These are phyloP conservation scores for Anthoscopus minutus DNA, from an alignment of 2,113 vertebrate species.

Conservation along the genomic window DNA sequence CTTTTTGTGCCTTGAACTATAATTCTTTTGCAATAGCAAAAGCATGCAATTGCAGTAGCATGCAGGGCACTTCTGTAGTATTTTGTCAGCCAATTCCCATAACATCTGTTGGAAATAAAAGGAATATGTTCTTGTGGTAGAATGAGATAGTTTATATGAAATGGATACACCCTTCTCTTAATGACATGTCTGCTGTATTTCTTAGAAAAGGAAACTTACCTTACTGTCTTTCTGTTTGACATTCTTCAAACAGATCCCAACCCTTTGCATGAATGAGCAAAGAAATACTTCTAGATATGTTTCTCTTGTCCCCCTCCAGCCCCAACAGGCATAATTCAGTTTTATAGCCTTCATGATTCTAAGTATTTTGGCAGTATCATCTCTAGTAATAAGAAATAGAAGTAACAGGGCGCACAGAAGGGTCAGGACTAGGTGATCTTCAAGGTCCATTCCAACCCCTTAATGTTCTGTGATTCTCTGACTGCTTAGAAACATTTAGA, in stretches of 20 bases:
- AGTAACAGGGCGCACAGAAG: neutral
- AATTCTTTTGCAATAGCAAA: neutral
- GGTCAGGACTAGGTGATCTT: neutral
- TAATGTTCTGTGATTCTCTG: neutral
- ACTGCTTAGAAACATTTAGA: neutral
- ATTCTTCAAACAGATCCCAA: neutral
- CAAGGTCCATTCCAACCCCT: neutral
- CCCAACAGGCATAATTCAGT: neutral
- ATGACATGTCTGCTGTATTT: neutral
- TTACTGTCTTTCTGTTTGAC: neutral
- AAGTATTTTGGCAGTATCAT: neutral
- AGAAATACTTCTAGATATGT: neutral
- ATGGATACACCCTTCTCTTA: neutral
- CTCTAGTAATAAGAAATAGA: neutral
- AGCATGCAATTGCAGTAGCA: neutral
- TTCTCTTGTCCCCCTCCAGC: accelerated
- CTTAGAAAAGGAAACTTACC: neutral
- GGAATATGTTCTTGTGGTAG: neutral
- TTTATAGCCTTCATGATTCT: neutral
- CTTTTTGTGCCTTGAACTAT: neutral
- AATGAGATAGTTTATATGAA: neutral
- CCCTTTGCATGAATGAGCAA: neutral
- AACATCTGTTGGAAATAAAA: neutral
- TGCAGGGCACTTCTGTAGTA: neutral
- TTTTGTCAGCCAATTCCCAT: neutral